A percentile compares a stretch with the other conserved stretches of the same genome.
These are phyloP conservation scores for Brenthis daphne DNA, from an alignment of 2,888 invertebrate genomes.

Conservation along the genomic window DNA sequence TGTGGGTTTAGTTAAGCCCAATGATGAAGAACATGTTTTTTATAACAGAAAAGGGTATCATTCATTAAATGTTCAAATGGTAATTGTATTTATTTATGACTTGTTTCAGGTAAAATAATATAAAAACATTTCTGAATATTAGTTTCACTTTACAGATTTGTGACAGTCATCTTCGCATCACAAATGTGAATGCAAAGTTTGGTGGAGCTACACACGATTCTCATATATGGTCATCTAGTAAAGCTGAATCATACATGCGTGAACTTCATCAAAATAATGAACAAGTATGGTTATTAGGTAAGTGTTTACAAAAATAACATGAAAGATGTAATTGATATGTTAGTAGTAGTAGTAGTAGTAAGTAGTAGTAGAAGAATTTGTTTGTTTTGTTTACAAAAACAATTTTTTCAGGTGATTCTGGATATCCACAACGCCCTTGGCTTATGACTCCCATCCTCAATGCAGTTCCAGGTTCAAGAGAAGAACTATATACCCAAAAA, in stretches of 20 bases:
- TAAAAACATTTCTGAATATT: too few relatives aligned
- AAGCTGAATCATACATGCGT: slow-evolving; percentile 32
- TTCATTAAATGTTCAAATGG: too few relatives aligned
- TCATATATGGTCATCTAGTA: slow-evolving; percentile 36
- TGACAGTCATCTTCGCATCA: neutral
- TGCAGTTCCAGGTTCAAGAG: slow-evolving; percentile 18
- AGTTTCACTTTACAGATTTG: too few relatives aligned
- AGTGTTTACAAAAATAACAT: neutral
- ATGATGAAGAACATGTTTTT: too few relatives aligned
- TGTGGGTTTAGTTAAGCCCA: too few relatives aligned
- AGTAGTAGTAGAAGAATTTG: too few relatives aligned
- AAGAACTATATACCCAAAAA: neutral
- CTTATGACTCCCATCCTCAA: slow-evolving; percentile 24
- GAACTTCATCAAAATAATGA: slow-evolving; percentile 36
- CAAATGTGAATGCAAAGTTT: neutral
- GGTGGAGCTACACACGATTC: slow-evolving; percentile 39
- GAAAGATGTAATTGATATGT: too few relatives aligned
- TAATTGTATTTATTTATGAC: too few relatives aligned
- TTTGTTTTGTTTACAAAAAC: neutral
- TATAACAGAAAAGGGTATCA: too few relatives aligned
- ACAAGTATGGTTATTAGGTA: slow-evolving; percentile 40
- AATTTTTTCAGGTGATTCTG: slow-evolving; percentile 21
- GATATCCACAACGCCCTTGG: slow-evolving; percentile 20
- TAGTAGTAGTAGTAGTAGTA: too few relatives aligned
- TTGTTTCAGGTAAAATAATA: too few relatives aligned